Base-by-base conservation (phyloP, 2,888 invertebrate genomes). In the Aphrophora alni region DNA sequence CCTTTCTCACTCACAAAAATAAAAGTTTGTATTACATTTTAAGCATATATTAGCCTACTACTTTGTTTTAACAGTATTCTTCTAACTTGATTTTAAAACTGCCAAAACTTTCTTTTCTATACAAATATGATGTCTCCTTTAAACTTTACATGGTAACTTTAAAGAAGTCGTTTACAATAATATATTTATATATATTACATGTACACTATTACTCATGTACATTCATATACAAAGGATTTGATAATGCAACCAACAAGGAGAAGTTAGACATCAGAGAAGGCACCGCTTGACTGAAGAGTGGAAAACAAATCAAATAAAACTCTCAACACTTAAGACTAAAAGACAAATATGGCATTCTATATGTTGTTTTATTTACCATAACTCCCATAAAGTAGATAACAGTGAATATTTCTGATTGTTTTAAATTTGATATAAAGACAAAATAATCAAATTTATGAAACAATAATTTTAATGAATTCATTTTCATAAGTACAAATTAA, bases 231-330 rank as follows among this genome's bases (percentile, higher is more conserved):
- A 44, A 59, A 59, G 59, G 10, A 59, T 59, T 59, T 59, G 21
- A 59, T 59, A 59, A 21, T 59, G 59, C 59, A 59, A 59, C 59
- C 51, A 78, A 73, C 68, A 33, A 78, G 25, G 59, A 79, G 78
- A 79, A 79, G 78, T 79, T 51, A 79, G 74, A 59, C 59, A 59
- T 59, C 59, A 59, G 12, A 79, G 78, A 79, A 79, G 78, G 78
- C 78, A 79, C 78, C 74, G 73, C 74, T 72, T 38, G 78, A 70
- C 25, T 25, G 12, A 74, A 74, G 78, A 79, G 24, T 59, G 59
- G 14, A 59, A 21, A 59, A 59, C 59, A 59, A 59, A 59, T 21
- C 17, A 14, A 44, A 44, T 44, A 44, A 44, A 44, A 5, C 5
- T 59, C 59, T n/a, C 59, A 59, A 59, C 59, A 59, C 10, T 59